These are phyloP conservation scores for Ganaspis brasiliensis DNA, from an alignment of 2,888 invertebrate genomes.

Conservation along the genomic window DNA sequence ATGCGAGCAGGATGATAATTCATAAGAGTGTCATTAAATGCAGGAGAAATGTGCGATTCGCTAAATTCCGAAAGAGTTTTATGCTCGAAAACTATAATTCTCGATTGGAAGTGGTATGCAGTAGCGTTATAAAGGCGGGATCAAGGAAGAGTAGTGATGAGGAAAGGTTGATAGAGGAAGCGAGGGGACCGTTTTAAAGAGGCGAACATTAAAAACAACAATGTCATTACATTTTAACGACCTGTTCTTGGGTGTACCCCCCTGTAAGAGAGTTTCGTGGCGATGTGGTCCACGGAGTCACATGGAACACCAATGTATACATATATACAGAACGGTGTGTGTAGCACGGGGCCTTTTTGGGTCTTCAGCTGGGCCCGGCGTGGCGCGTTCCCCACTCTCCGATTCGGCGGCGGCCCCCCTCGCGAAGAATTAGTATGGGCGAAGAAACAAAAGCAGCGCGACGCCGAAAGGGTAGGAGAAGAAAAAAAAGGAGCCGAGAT, in stretches of 20 bases:
- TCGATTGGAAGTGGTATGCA: background rate
- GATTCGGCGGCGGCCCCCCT: slow-evolving; percentile 58
- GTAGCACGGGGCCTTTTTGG: slow-evolving; percentile 15
- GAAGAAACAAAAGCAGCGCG: slow-evolving; percentile 77
- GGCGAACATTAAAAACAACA: slow-evolving; percentile 77
- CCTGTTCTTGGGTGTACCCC: slow-evolving; percentile 73
- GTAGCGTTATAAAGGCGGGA: slow-evolving; percentile 47
- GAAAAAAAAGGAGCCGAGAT: slow-evolving; percentile 76
- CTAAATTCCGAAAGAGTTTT: no score
- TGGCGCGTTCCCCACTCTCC: slow-evolving; percentile 31
- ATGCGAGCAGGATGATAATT: no score
- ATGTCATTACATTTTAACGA: slow-evolving; percentile 78
- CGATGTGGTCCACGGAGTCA: slow-evolving; percentile 68
- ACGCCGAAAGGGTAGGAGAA: slow-evolving; percentile 65
- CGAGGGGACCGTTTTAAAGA: slow-evolving; percentile 73
- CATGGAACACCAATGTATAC: slow-evolving; percentile 44
- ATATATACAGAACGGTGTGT: background rate
- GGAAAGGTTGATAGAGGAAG: slow-evolving; percentile 50
- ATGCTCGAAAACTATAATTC: no score
- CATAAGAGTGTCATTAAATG: no score
- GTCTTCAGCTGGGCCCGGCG: slow-evolving; percentile 34
- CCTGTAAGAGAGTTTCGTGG: slow-evolving; percentile 67
- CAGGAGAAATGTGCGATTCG: no score
- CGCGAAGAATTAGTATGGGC: slow-evolving; percentile 79
- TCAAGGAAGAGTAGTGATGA: slow-evolving; percentile 40